Conservation (phyloP, 2,797 vertebrate species). For the Sternotherus odoratus region DNA sequence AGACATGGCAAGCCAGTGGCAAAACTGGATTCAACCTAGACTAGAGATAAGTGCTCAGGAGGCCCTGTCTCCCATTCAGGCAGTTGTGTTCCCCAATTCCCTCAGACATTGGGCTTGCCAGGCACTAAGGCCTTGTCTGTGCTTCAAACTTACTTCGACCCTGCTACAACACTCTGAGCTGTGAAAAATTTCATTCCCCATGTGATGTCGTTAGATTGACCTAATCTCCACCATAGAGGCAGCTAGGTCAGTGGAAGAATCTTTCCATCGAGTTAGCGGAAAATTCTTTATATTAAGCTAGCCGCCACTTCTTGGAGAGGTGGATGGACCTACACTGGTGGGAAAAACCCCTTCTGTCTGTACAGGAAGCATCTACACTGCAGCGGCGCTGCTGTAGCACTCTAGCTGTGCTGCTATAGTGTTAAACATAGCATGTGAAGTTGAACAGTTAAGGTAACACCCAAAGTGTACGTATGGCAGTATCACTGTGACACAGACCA, state of each 20-base stretch:
- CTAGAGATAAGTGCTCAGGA: neutral
- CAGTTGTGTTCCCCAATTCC: neutral
- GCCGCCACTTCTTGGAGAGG: neutral
- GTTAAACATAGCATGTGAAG: neutral
- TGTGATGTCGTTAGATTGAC: neutral
- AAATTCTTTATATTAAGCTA: neutral
- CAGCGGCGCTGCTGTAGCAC: neutral
- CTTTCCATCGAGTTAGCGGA: neutral
- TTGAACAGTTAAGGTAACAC: neutral
- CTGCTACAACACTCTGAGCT: neutral
- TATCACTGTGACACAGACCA: neutral
- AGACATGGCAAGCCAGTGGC: neutral
- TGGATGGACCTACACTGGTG: neutral
- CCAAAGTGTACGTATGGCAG: neutral
- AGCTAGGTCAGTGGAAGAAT: neutral
- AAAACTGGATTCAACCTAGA: neutral
- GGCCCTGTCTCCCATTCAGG: neutral
- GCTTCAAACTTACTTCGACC: neutral
- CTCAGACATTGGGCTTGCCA: neutral
- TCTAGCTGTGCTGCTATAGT: neutral
- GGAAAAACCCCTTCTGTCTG: neutral
- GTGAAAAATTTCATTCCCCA: neutral
- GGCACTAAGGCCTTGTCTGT: neutral
- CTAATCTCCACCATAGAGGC: neutral
- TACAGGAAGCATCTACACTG: neutral